These are phyloP conservation scores for Emydocephalus ijimae DNA, from an alignment of 2,113 vertebrate species.

Conservation along the genomic window DNA sequence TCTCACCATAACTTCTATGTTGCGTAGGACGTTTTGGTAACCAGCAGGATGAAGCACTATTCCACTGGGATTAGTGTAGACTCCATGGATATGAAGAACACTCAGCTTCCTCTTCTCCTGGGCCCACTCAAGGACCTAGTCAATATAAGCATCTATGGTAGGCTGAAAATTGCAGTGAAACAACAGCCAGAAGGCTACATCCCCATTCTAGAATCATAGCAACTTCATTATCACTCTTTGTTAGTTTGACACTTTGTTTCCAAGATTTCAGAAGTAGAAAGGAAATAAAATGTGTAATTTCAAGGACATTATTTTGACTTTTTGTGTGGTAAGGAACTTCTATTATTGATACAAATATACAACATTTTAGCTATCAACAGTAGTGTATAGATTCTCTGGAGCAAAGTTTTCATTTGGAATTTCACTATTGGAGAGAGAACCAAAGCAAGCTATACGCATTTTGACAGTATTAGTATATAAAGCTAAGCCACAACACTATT, in stretches of 20 bases:
- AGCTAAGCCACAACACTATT: background rate
- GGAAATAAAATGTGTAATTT: background rate
- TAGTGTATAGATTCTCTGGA: background rate
- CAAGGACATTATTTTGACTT: background rate
- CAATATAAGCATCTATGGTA: background rate
- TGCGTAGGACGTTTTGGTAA: conserved; percentile 93
- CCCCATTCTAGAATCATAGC: background rate
- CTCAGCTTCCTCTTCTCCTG: conserved; percentile 91
- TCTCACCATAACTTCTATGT: conserved; percentile 95
- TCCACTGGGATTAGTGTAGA: conserved; percentile 94
- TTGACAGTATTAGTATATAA: background rate
- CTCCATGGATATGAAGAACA: conserved; percentile 92
- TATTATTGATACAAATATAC: background rate
- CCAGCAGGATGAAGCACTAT: conserved; percentile 94
- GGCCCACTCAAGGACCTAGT: conserved; percentile 93
- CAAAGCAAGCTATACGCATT: background rate
- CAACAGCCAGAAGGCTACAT: background rate
- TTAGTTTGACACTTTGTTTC: background rate
- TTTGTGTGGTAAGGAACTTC: background rate
- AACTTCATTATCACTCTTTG: background rate
- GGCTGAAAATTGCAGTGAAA: background rate
- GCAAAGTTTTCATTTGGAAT: background rate
- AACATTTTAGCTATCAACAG: background rate
- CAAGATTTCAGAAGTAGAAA: background rate
- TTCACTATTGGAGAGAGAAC: background rate